phyloP scores from a whole-genome alignment of 1,140 invertebrate genomes.

The Bombus pyrosoma region DNA sequence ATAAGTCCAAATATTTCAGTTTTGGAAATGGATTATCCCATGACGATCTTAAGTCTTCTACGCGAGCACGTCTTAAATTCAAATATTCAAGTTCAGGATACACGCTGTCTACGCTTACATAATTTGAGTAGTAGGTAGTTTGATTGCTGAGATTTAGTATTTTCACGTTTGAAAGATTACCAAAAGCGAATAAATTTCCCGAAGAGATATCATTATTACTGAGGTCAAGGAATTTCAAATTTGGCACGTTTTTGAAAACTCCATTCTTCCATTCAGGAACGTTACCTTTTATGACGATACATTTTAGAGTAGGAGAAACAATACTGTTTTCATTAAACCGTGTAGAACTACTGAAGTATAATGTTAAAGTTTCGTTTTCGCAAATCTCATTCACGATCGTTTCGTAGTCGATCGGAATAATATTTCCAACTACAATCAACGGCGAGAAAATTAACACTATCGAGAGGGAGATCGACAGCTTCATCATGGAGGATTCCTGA shows the following conservation, averaged over 20 bases:
- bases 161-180: not conserved
- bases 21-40: not conserved
- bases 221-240: constrained; percentile 32
- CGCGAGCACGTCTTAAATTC: not conserved
- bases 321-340: fast-evolving
- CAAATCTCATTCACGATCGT: not conserved
- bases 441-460: not conserved
- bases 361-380: not conserved
- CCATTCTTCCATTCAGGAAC: fast-evolving
- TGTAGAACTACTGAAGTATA: fast-evolving
- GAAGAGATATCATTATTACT: fast-evolving
- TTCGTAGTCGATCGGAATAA: not conserved
- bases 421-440: not conserved
- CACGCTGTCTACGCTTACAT: fast-evolving
- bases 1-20: constrained; percentile 36
- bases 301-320: not conserved
- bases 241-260: constrained; percentile 26
- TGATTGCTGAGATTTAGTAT: constrained; percentile 1
- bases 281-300: not conserved
- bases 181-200: not conserved
- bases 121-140: fast-evolving
- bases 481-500: not conserved
- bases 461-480: not conserved
- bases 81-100: constrained; percentile 34
- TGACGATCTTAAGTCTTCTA: fast-evolving